Evolutionary conservation across 2,888 invertebrate species (phyloP).

Genomic region (Scaptomyza reducta): DNA sequence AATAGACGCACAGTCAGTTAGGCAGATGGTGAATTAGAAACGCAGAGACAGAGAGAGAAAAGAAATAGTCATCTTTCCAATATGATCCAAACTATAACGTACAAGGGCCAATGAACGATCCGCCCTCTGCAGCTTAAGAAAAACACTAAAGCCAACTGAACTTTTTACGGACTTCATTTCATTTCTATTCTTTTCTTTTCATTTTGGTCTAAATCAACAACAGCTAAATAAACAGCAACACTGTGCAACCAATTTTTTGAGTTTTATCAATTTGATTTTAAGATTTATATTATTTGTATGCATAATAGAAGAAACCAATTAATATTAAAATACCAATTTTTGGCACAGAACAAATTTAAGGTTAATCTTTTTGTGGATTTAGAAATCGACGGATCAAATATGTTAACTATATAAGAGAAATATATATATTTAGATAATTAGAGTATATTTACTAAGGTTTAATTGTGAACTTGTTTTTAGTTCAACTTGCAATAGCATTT

Average conservation of each 20-base stretch:
- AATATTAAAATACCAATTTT: too few relatives aligned
- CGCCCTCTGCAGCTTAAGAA: conserved; percentile 64
- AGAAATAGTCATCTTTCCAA: conserved; percentile 61
- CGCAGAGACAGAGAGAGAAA: conserved; percentile 32
- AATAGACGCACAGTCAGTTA: conserved; percentile 34
- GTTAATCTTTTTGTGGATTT: too few relatives aligned
- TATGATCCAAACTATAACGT: conserved; percentile 32
- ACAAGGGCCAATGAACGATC: conserved; percentile 74
- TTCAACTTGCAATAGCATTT: too few relatives aligned
- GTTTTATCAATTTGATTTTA: too few relatives aligned
- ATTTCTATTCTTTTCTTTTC: conserved; percentile 8
- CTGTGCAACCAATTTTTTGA: conserved; percentile 26
- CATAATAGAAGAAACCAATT: too few relatives aligned
- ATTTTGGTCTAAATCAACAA: conserved; percentile 49
- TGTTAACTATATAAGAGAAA: too few relatives aligned
- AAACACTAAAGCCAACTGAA: conserved; percentile 39
- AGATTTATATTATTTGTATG: too few relatives aligned
- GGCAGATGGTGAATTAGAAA: conserved; percentile 18
- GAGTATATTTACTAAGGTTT: too few relatives aligned
- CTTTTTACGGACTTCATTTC: conserved; percentile 46
- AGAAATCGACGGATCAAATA: too few relatives aligned
- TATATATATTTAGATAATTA: too few relatives aligned
- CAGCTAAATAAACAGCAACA: conserved; percentile 52
- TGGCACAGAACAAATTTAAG: too few relatives aligned
- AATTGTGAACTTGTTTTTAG: too few relatives aligned